phyloP scores from a whole-genome alignment of 2,888 invertebrate species.

The Holacanthella duospinosa region DNA sequence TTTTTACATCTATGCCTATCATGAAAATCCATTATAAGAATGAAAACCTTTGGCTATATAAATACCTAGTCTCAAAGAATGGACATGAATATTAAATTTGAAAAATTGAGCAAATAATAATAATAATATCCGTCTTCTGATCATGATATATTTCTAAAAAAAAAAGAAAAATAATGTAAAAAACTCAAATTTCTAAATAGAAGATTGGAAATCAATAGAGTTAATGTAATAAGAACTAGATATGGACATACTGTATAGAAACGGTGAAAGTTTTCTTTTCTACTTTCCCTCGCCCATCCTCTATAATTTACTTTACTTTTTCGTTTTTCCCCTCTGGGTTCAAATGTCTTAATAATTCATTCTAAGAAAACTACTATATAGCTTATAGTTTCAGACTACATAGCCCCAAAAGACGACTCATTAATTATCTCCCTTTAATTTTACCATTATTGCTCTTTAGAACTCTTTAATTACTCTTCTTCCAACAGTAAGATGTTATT shows the following conservation, averaged over 20 bases:
- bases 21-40: too few species aligned
- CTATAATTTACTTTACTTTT: background rate
- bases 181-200: too few species aligned
- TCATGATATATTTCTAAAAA: too few species aligned
- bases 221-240: background rate
- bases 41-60: too few species aligned
- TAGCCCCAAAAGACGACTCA: background rate
- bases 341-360: conserved; percentile 3
- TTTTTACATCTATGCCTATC: too few species aligned
- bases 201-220: conserved; percentile 3
- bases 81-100: too few species aligned
- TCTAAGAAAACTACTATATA: background rate
- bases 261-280: background rate
- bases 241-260: too few species aligned
- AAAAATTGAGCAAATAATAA: too few species aligned
- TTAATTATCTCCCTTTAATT: conserved; percentile 3
- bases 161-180: too few species aligned
- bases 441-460: conserved; percentile 4
- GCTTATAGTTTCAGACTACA: background rate
- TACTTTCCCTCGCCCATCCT: background rate
- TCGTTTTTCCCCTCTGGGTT: conserved; percentile 1
- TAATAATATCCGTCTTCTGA: too few species aligned
- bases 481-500: too few species aligned
- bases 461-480: background rate
- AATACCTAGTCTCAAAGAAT: background rate